Evolutionary conservation across 2,888 invertebrate genomes (phyloP), one percentile per base, ranked within the genome.

Genomic region (Argyresthia goedartella): DNA sequence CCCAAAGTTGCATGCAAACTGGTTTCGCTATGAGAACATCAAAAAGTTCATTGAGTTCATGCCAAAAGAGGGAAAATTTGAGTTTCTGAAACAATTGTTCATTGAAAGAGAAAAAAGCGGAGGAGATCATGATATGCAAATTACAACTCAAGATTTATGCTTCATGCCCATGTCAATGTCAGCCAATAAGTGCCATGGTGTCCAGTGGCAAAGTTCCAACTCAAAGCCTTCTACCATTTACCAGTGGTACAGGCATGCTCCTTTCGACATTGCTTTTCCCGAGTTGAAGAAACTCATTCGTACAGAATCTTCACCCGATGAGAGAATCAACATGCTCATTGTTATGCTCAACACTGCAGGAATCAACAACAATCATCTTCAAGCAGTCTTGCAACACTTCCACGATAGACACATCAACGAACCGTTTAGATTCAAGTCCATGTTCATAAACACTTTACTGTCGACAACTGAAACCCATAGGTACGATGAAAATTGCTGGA

Each of bases 201-300:
- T 1, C 1, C 9, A 11, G 39, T 3, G 10, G 36, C 9, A 36
- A 1, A 39, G n/a, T 11, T 39, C 39, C 3, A n/a, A 9, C 39
- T 39, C 39, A 39, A 48, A 35, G 15, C n/a, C 48, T 36, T 44
- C 51, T 25, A 16, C 35, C 13, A 25, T 55, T 14, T 57, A 75
- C 52, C 46, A 61, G 9, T 81, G 78, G 77, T 81, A 78, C 55
- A 60, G 59, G 41, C 74, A 69, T 57, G 73, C 76, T 2, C 64
- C 69, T 39, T 81, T 81, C 57, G 60, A 66, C 51, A 58, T 56
- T 3, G 79, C 81, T 10, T 73, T 79, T 57, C 50, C 55, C 10
- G 72, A 74, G 53, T 56, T 81, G 15, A 72, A 69, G 53, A 73
- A 73, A 57, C 50, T 71, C 4, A 69, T 80, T 53, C 67, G 66